Percentiles rank a stretch among this genome's conserved stretches.
phyloP scores from a whole-genome alignment of 2,888 invertebrate species.

The Drosophila anomelani region DNA sequence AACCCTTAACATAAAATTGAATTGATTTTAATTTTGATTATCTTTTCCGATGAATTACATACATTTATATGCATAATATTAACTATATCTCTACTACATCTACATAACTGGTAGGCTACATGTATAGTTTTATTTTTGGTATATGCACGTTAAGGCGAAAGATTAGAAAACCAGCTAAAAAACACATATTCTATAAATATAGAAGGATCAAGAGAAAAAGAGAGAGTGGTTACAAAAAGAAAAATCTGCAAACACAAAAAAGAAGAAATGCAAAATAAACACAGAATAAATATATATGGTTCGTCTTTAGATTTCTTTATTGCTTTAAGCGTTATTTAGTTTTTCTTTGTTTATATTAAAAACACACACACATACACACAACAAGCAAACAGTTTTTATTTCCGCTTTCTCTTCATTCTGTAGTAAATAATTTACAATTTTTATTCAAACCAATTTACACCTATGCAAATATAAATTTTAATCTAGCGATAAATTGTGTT shows the following conservation, averaged over 20 bases:
- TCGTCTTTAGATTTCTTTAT: constrained; percentile 70
- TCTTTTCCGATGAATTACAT: constrained; percentile 46
- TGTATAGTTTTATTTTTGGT: constrained; percentile 36
- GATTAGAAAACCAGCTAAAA: constrained; percentile 12
- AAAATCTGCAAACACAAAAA: constrained; percentile 34
- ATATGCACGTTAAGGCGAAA: constrained; percentile 29
- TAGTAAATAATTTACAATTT: constrained; percentile 59
- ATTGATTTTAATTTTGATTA: constrained; percentile 56
- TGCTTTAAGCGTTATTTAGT: constrained; percentile 81
- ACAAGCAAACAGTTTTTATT: constrained; percentile 48
- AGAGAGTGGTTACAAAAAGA: constrained; percentile 24
- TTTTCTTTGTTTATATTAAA: constrained; percentile 75
- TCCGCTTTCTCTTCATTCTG: constrained; percentile 62
- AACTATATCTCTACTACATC: constrained; percentile 37
- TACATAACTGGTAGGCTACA: constrained; percentile 45
- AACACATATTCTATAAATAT: constrained; percentile 40
- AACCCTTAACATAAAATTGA: constrained; percentile 41
- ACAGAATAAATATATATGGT: constrained; percentile 50
- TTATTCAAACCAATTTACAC: constrained; percentile 61
- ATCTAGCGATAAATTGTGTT: constrained; percentile 72
- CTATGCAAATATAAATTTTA: constrained; percentile 49
- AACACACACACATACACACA: constrained; percentile 50
- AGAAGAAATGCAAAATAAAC: constrained; percentile 48
- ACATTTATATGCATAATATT: constrained; percentile 41
- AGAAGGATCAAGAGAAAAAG: constrained; percentile 22